Evolutionary conservation across 2,113 vertebrate species (phyloP).

Genomic region (Acinonyx jubatus): DNA sequence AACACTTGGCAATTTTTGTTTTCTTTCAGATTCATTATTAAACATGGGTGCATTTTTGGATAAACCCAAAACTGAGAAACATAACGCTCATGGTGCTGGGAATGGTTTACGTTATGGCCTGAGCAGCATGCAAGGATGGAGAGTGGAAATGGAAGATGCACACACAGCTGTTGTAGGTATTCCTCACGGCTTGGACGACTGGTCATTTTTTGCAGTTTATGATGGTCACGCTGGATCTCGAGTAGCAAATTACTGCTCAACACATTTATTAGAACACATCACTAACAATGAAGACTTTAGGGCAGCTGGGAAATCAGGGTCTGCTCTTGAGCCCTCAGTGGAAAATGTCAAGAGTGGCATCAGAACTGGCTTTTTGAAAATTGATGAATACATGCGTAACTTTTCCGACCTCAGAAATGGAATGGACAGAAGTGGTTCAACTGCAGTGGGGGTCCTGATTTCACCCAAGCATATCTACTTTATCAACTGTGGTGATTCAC

Average conservation of each 20-base stretch:
- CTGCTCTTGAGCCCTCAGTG: slow-evolving; percentile 89
- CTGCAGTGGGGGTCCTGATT: slow-evolving; percentile 95
- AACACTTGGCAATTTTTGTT: slow-evolving; percentile 59
- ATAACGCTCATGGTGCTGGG: slow-evolving; percentile 95
- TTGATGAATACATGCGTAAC: slow-evolving; percentile 99
- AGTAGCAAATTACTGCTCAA: slow-evolving; percentile 97
- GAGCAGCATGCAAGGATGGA: slow-evolving; percentile 99
- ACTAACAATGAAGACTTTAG: slow-evolving; percentile 94
- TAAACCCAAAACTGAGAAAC: slow-evolving; percentile 99
- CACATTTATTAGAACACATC: slow-evolving; percentile 97
- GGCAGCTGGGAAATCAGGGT: slow-evolving; percentile 84
- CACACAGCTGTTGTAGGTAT: slow-evolving; percentile 97
- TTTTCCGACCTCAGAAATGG: slow-evolving; percentile 98
- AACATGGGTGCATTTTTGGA: slow-evolving; percentile 99
- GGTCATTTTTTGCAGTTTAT: slow-evolving; percentile 99
- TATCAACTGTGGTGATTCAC: slow-evolving; percentile 98
- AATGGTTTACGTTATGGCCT: slow-evolving; percentile 96
- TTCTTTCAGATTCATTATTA: slow-evolving; percentile 87
- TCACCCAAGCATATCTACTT: slow-evolving; percentile 97
- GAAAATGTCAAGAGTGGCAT: slow-evolving; percentile 96
- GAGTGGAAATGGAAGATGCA: slow-evolving; percentile 99
- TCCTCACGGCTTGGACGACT: slow-evolving; percentile 94
- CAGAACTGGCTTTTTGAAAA: slow-evolving; percentile 97
- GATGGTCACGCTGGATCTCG: slow-evolving; percentile 98
- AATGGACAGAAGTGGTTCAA: slow-evolving; percentile 98